These are phyloP conservation scores for Caenorhabditis macrosperma DNA, from an alignment of 2,888 invertebrate species.

Conservation along the genomic window DNA sequence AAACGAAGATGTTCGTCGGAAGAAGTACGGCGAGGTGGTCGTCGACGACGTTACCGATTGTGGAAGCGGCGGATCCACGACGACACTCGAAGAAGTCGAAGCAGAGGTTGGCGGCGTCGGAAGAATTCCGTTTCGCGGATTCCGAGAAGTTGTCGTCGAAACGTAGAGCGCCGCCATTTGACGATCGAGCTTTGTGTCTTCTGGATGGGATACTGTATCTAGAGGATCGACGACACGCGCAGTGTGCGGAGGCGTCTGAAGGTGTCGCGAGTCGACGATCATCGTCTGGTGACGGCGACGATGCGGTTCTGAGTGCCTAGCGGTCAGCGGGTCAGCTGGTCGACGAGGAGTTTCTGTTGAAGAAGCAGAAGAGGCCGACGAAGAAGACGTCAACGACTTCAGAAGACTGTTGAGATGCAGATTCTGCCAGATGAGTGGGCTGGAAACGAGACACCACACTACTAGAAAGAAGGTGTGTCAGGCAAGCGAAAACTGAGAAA, in stretches of 20 bases:
- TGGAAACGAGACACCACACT: slow-evolving; percentile 51
- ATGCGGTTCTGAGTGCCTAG: slow-evolving; percentile 23
- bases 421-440: slow-evolving; percentile 54
- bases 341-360: slow-evolving; percentile 15
- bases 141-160: slow-evolving; percentile 19
- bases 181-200: slow-evolving; percentile 35
- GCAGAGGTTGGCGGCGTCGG: slow-evolving; percentile 41
- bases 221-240: neutral
- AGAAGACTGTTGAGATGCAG: slow-evolving; percentile 43
- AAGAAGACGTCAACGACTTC: slow-evolving; percentile 33
- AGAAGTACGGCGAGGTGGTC: slow-evolving; percentile 62
- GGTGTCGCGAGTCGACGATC: slow-evolving; percentile 38
- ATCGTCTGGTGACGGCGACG: slow-evolving; percentile 48
- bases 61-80: slow-evolving; percentile 22
- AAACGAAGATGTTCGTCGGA: slow-evolving; percentile 66
- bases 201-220: slow-evolving; percentile 22
- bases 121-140: neutral
- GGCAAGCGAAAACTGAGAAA: neutral
- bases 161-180: slow-evolving; percentile 52
- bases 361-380: slow-evolving; percentile 7
- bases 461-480: slow-evolving; percentile 6
- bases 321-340: neutral
- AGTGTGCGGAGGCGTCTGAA: slow-evolving; percentile 23
- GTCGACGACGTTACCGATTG: neutral
- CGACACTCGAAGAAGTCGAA: slow-evolving; percentile 38